Evolutionary conservation across 2,888 invertebrate species (phyloP), one percentile per base, ranked within the genome.

Genomic region (Eucera pruinosa): DNA sequence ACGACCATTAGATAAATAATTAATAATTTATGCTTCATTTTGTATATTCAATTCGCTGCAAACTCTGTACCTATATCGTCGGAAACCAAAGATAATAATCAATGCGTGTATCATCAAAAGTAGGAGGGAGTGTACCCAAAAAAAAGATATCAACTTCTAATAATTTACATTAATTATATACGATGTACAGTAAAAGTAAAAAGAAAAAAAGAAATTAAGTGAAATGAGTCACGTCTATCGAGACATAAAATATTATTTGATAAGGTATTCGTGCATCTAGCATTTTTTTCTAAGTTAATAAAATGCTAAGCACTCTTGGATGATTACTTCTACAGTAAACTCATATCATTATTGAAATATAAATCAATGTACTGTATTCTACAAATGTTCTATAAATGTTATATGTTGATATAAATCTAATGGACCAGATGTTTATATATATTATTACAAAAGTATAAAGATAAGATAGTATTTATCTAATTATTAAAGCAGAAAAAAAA

Each of bases 341-440:
- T 89, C 88, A 89, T 90, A 90, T 90, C 89, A 89, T 82, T 89
- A 86, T 82, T 82, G 64, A 87, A 81, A 81, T 80, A 87, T 86
- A 87, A 89, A 87, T 89, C 86, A 86, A 82, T 90, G 88, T 90
- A 90, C 80, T 85, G 85, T 89, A 89, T 88, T 83, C 84, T 88
- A 89, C 87, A 88, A 90, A 89, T 91, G 91, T 92, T 92, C 91
- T 92, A 91, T 92, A 89, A 90, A 90, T 90, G 92, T 91, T 92
- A 91, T 88, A 90, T 91, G 90, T 92, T 90, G 85, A 90, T 82
- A 89, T 89, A 89, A 90, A 83, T 91, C 87, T 91, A 91, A 91
- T 88, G 92, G 91, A 92, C 91, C 92, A 92, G 91, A 91, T 91
- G 89, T 91, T 91, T 91, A 91, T 91, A n/a, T n/a, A 91, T 87